Evolutionary conservation across 2,888 invertebrate genomes (phyloP).

Genomic region (Lycaena phlaeas): DNA sequence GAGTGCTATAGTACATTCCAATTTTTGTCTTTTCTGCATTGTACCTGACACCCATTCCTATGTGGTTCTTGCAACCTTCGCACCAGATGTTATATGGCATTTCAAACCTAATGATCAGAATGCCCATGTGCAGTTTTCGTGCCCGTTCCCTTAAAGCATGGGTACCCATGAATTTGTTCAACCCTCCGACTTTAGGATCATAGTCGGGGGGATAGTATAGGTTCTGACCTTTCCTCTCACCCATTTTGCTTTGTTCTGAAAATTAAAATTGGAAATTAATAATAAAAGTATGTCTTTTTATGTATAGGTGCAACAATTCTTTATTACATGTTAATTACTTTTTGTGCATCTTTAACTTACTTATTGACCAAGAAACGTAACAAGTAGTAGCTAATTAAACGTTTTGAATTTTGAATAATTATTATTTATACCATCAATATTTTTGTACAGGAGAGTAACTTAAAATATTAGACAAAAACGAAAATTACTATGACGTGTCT

Average conservation of each 20-base stretch:
- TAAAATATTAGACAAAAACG: too few species aligned
- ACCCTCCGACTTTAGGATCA: slow-evolving; percentile 93
- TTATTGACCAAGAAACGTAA: too few species aligned
- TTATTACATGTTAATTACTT: too few species aligned
- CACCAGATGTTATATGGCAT: slow-evolving; percentile 99
- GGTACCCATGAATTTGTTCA: slow-evolving; percentile 94
- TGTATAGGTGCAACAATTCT: too few species aligned
- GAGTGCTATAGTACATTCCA: slow-evolving; percentile 98
- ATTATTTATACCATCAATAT: too few species aligned
- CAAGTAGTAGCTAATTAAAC: too few species aligned
- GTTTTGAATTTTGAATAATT: too few species aligned
- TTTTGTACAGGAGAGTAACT: too few species aligned
- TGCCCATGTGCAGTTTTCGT: slow-evolving; percentile 94
- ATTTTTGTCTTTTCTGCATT: slow-evolving; percentile 94
- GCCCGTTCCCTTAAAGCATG: slow-evolving; percentile 98
- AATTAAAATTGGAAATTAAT: too few species aligned
- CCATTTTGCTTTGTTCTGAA: slow-evolving; percentile 76
- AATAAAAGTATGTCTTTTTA: too few species aligned
- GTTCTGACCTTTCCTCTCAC: slow-evolving; percentile 98
- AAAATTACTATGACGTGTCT: too few species aligned
- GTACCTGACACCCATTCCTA: slow-evolving; percentile 99
- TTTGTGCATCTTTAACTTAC: too few species aligned
- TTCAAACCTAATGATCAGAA: slow-evolving; percentile 97
- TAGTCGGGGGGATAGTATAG: slow-evolving; percentile 99
- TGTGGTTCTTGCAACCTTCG: slow-evolving; percentile 97